These are phyloP conservation scores for Acrocephalus arundinaceus DNA, from an alignment of 2,113 vertebrate genomes.

Conservation along the genomic window DNA sequence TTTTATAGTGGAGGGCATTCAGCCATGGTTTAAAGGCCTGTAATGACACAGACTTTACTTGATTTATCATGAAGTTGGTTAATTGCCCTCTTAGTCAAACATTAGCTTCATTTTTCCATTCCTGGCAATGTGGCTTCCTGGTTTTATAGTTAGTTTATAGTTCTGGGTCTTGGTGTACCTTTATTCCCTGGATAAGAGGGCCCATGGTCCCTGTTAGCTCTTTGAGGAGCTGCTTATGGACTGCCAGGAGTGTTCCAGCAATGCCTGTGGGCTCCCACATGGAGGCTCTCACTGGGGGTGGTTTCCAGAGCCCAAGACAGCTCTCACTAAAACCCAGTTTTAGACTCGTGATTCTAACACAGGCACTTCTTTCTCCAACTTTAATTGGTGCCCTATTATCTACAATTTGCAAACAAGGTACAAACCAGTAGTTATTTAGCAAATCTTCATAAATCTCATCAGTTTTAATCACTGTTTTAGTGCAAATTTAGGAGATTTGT, in stretches of 20 bases:
- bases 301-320: neutral
- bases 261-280: neutral
- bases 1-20: neutral
- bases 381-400: neutral
- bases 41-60: neutral
- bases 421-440: neutral
- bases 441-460: neutral
- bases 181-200: neutral
- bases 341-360: neutral
- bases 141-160: neutral
- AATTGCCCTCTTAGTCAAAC: neutral
- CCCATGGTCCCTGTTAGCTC: accelerated
- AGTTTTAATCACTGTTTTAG: neutral
- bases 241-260: neutral
- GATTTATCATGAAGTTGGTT: neutral
- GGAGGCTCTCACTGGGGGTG: neutral
- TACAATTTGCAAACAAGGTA: neutral
- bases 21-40: neutral
- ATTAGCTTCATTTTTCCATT: neutral
- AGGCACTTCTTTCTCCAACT: neutral
- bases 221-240: neutral
- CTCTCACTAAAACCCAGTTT: neutral
- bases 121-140: neutral
- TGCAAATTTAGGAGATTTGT: neutral
- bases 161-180: neutral